phyloP scores from a whole-genome alignment of 2,888 invertebrate species.

The Lydus trimaculatus region DNA sequence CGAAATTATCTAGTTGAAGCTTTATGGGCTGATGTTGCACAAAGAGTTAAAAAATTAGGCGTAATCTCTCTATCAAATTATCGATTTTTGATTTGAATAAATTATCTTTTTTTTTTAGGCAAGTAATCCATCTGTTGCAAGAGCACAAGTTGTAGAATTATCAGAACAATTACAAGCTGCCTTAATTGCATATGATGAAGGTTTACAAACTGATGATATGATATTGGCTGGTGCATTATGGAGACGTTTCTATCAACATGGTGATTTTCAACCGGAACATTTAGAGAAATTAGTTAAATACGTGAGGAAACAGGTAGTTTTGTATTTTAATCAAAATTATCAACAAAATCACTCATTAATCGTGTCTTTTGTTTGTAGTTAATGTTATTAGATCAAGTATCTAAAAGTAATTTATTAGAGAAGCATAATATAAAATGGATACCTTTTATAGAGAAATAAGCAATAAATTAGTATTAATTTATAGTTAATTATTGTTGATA shows the following conservation, averaged over 20 bases:
- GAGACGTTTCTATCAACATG: slow-evolving; percentile 79
- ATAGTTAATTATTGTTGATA: neutral
- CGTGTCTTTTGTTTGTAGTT: slow-evolving; percentile 8
- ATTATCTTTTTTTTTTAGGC: slow-evolving; percentile 61
- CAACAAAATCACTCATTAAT: slow-evolving; percentile 17
- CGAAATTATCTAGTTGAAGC: slow-evolving; percentile 80
- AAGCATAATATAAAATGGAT: slow-evolving; percentile 16
- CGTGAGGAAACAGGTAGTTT: slow-evolving; percentile 75
- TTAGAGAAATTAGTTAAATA: slow-evolving; percentile 78
- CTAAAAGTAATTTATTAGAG: slow-evolving; percentile 3
- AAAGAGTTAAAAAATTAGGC: slow-evolving; percentile 76
- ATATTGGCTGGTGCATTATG: slow-evolving; percentile 84
- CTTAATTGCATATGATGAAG: slow-evolving; percentile 87
- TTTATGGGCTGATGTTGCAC: slow-evolving; percentile 83
- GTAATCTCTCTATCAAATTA: slow-evolving; percentile 64
- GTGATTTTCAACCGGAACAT: slow-evolving; percentile 69
- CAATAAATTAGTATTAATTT: neutral
- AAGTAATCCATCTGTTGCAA: slow-evolving; percentile 68
- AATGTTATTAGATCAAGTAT: slow-evolving; percentile 15
- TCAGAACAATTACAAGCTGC: slow-evolving; percentile 86
- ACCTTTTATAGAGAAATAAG: slow-evolving; percentile 12
- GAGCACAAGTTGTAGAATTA: slow-evolving; percentile 70
- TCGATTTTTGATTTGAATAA: neutral
- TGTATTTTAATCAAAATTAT: slow-evolving; percentile 8
- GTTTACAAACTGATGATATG: slow-evolving; percentile 76